Percentiles rank a stretch among this genome's conserved stretches.
phyloP scores from a whole-genome alignment of 2,888 invertebrate species.

The Netelia melanura region DNA sequence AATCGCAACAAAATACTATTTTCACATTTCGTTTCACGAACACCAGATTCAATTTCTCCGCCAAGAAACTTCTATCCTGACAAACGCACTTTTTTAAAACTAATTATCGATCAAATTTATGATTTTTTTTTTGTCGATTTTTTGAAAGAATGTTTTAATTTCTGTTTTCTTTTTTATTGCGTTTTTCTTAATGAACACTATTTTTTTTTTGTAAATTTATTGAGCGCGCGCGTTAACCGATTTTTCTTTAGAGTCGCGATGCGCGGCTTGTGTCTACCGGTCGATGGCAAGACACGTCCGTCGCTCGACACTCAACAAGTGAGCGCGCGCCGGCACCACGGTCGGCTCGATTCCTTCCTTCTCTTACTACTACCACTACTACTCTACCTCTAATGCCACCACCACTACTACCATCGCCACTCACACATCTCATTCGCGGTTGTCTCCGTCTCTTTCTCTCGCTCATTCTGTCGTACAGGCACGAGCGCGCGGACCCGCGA shows the following conservation, averaged over 20 bases:
- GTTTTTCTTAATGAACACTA: slow-evolving; percentile 12
- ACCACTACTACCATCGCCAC: slow-evolving; percentile 19
- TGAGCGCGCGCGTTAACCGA: slow-evolving; percentile 37
- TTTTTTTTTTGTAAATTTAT: neutral
- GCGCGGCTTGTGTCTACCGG: slow-evolving; percentile 59
- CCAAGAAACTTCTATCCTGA: neutral
- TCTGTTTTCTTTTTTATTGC: neutral
- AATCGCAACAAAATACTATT: neutral
- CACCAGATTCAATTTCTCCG: neutral
- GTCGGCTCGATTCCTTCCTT: slow-evolving; percentile 73
- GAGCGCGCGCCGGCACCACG: slow-evolving; percentile 80
- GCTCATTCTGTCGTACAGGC: too few species aligned
- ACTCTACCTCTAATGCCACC: slow-evolving; percentile 24
- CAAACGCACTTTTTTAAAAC: neutral
- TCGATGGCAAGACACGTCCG: slow-evolving; percentile 76
- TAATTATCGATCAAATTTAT: neutral
- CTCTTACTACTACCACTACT: slow-evolving; percentile 36
- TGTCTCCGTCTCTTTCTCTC: slow-evolving; percentile 18
- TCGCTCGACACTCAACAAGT: slow-evolving; percentile 84
- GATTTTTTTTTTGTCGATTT: neutral
- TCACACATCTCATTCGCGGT: slow-evolving; percentile 34
- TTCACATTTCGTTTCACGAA: neutral
- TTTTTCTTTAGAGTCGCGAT: slow-evolving; percentile 42
- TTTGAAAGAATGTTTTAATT: neutral
- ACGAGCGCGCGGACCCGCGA: slow-evolving; percentile 19